phyloP scores from a whole-genome alignment of 2,113 vertebrate genomes.

The Narcine bancroftii region DNA sequence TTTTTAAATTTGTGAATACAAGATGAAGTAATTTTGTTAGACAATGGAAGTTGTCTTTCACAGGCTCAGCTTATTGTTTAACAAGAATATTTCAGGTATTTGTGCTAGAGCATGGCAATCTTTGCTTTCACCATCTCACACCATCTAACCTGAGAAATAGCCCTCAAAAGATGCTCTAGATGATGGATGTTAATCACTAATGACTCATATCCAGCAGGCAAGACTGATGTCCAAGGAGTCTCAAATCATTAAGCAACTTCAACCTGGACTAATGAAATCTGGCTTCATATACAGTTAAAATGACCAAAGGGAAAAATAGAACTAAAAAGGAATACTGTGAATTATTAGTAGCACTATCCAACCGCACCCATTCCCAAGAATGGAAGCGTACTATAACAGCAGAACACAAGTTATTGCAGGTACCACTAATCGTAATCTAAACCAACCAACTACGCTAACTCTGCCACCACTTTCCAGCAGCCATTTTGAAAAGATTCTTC shows the following conservation, averaged over 20 bases:
- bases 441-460: no score
- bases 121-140: background rate
- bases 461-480: no score
- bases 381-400: background rate
- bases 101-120: background rate
- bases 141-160: background rate
- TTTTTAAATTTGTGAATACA: background rate
- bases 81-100: background rate
- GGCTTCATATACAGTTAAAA: background rate
- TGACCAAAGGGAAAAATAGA: background rate
- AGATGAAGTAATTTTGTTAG: background rate
- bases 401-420: background rate
- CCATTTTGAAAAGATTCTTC: background rate
- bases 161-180: background rate
- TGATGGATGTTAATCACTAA: background rate
- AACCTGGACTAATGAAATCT: background rate
- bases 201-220: background rate
- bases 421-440: background rate
- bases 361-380: background rate
- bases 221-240: background rate
- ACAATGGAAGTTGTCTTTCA: background rate
- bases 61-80: background rate
- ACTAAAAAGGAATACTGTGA: background rate
- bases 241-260: background rate
- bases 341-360: background rate